Evolutionary conservation across 2,888 invertebrate species (phyloP), one percentile per base, ranked within the genome.

Genomic region (Lasioglossum zephyrum): DNA sequence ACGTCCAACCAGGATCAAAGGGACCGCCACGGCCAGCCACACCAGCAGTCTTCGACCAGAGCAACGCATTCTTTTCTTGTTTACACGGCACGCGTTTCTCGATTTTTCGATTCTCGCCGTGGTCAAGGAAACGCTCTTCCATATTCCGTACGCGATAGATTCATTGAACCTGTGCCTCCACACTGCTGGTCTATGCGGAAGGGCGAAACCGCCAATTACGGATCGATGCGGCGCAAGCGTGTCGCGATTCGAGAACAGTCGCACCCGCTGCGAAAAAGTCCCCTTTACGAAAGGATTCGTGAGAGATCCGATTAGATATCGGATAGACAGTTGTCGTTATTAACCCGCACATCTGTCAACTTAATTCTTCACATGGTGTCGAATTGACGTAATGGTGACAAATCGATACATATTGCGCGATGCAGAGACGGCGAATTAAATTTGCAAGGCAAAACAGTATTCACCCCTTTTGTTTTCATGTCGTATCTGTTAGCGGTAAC

Each of bases 161-260:
- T 75, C 89, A 88, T 87, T 72, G 90, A 79, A 81, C 81, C 74
- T 82, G 77, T 84, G 73, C 77, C 39, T 78, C 72, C 57, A 60
- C 73, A 88, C 85, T 88, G 85, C 81, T 53, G 81, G 69, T 75
- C 49, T 47, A 72, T 75, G 60, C 16, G 44, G 69, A 73, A 73
- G 66, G 77, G 80, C 69, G 77, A 80, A 79, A 77, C 82, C 78
- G 57, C 78, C 75, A 85, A 74, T 73, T 86, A 74, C 53, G 74
- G 89, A 89, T 90, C 90, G 89, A 90, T 90, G 69, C 69, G 60
- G 85, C 90, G 90, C 90, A 84, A 88, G 88, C 91, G 91, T 91
- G 83, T 31, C n/a, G 36, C 16, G 31, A 13, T 16, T 31, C 63
- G 6, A 2, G 16, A 31, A 16, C 26, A 16, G 16, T 31, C 31